Conservation (phyloP, 2,797 vertebrate genomes). For the Poecilia wingei region DNA sequence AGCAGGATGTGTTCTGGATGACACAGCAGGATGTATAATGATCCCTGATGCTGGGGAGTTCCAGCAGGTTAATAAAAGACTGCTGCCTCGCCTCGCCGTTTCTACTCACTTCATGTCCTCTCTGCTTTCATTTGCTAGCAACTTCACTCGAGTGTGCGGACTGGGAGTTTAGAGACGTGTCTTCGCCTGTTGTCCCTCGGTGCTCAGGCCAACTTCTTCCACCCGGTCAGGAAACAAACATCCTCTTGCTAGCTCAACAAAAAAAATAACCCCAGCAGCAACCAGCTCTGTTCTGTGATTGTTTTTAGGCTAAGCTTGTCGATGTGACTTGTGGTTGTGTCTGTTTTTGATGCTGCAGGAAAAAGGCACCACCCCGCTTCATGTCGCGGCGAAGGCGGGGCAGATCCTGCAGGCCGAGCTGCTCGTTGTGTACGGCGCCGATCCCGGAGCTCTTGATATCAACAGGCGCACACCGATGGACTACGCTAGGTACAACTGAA, state of each 20-base stretch:
- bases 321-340: constrained; percentile 33
- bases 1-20: constrained; percentile 58
- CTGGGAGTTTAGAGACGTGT: constrained; percentile 97
- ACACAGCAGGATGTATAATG: constrained; percentile 63
- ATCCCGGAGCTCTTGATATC: constrained; percentile 93
- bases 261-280: neutral
- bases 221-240: constrained; percentile 84
- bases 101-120: constrained; percentile 13
- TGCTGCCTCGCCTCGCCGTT: constrained; percentile 8
- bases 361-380: constrained; percentile 95
- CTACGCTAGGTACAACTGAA: constrained; percentile 87
- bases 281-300: constrained; percentile 13
- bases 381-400: constrained; percentile 94
- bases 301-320: neutral
- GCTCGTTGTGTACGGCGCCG: constrained; percentile 94
- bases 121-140: constrained; percentile 80
- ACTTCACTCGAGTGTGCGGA: constrained; percentile 96
- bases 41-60: constrained; percentile 45
- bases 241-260: constrained; percentile 1
- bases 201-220: constrained; percentile 98
- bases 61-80: constrained; percentile 48
- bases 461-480: constrained; percentile 96
- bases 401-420: constrained; percentile 95
- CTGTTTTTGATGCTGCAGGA: constrained; percentile 75
- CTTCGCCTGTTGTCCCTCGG: constrained; percentile 94